Base-by-base conservation (phyloP, 1,140 invertebrate genomes). In the Parapsyche elsis region DNA sequence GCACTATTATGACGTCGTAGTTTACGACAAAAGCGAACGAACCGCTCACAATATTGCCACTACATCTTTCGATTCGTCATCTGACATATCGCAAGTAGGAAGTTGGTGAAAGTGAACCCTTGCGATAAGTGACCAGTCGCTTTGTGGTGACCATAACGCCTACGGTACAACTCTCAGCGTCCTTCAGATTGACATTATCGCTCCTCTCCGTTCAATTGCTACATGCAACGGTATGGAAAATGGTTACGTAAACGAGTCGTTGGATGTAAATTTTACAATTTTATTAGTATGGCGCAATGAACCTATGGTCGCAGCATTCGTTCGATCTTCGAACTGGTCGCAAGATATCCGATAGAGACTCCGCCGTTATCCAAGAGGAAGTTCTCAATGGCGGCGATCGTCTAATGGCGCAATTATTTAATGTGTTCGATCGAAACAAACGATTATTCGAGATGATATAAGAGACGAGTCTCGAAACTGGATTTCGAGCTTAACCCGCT, bases 31-130 rank as follows among this genome's bases (percentile, higher is more conserved):
- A 38, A 38, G 30, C 30, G 30, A 38, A 38, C 30, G 30, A 38
- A n/a, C n/a, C n/a, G n/a, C n/a, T n/a, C n/a, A n/a, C n/a, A n/a
- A n/a, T n/a, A n/a, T 38, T 1, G 30, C 30, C 1, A 38, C 7
- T 38, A 38, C 30, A 38, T 38, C 30, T 38, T 38, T 38, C 30
- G 30, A 38, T 2, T 53, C 49, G 49, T 16, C 12, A n/a, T 53
- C 49, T 1, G 49, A 4, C 49, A 53, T 12, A 14, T 53, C 57
- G 9, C 64, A 26, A 4, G 64, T 26, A 23, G 64, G 64, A 67
- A 67, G 24, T 23, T 23, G 64, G 64, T 67, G 64, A 67, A 67
- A 67, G 64, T 67, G 64, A 67, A 26, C 64, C 64, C 24, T 67
- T 67, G 64, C 64, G 23, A 67, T 24, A 14, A 12, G 19, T 26